A percentile compares a stretch with the other conserved stretches of the same genome.
These are phyloP conservation scores for Leptinotarsa undecemlineata DNA, from an alignment of 1,140 invertebrate species.

Conservation along the genomic window DNA sequence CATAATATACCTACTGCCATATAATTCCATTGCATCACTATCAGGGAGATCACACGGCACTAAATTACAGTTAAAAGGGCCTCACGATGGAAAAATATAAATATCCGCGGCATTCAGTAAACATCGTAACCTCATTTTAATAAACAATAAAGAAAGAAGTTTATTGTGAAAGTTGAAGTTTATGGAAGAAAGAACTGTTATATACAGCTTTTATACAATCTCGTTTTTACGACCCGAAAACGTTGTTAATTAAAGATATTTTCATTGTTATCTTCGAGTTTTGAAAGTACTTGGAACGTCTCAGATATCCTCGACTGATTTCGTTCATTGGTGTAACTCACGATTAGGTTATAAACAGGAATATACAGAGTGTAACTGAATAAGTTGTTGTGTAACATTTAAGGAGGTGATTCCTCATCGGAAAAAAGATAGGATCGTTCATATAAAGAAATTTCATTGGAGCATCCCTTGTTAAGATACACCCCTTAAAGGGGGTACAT, in stretches of 20 bases:
- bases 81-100: conserved; percentile 1
- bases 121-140: conserved; percentile 52
- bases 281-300: conserved; percentile 11
- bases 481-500: too few relatives aligned
- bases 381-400: too few relatives aligned
- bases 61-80: conserved; percentile 8
- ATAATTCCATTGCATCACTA: background rate
- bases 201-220: conserved; percentile 33
- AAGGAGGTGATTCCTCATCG: too few relatives aligned
- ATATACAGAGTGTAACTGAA: too few relatives aligned
- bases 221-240: conserved; percentile 25
- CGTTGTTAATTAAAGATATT: conserved; percentile 27
- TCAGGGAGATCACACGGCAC: background rate
- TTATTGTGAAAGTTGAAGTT: conserved; percentile 50
- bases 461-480: too few relatives aligned
- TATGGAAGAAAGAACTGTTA: conserved; percentile 32
- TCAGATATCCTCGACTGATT: conserved; percentile 6
- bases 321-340: background rate
- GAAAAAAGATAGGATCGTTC: too few relatives aligned
- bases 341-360: background rate
- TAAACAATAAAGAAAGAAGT: conserved; percentile 53
- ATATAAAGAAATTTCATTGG: too few relatives aligned
- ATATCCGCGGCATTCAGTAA: conserved; percentile 37
- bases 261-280: conserved; percentile 27
- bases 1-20: too few relatives aligned